These are phyloP conservation scores for Distichodus sexfasciatus DNA, from an alignment of 2,797 vertebrate genomes.

Conservation along the genomic window DNA sequence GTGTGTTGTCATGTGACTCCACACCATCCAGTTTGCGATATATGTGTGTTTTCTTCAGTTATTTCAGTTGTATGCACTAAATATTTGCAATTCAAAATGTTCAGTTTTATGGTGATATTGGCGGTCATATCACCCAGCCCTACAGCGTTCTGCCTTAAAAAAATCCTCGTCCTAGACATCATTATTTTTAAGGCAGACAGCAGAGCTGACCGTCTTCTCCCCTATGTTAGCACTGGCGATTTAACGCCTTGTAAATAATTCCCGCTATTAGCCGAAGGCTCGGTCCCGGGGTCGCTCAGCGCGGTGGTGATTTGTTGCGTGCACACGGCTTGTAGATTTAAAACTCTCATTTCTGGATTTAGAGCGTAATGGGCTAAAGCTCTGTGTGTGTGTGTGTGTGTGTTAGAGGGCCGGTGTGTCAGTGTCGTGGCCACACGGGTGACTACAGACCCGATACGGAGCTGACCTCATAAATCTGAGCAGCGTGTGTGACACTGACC, in stretches of 20 bases:
- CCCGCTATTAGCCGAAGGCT: neutral
- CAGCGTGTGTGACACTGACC: neutral
- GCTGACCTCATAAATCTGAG: constrained; percentile 1
- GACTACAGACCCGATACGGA: neutral
- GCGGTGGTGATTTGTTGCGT: constrained; percentile 59
- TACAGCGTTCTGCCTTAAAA: too few relatives aligned
- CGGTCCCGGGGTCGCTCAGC: constrained; percentile 9
- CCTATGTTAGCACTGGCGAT: neutral
- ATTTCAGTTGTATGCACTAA: too few relatives aligned
- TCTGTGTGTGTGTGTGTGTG: too few relatives aligned
- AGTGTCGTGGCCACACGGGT: neutral
- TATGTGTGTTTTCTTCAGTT: too few relatives aligned
- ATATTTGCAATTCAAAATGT: too few relatives aligned
- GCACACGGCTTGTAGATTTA: constrained; percentile 48
- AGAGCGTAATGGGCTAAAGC: constrained; percentile 61
- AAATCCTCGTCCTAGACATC: neutral
- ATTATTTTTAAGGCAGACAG: neutral
- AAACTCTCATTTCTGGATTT: constrained; percentile 61
- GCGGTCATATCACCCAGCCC: too few relatives aligned
- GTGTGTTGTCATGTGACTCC: too few relatives aligned
- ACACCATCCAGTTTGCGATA: too few relatives aligned
- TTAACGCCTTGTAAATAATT: neutral
- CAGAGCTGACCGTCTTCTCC: neutral
- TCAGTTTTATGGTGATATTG: too few relatives aligned
- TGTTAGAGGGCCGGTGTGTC: constrained; percentile 15